These are phyloP conservation scores for Erpetoichthys calabaricus DNA, from an alignment of 2,797 vertebrate genomes.

Conservation along the genomic window DNA sequence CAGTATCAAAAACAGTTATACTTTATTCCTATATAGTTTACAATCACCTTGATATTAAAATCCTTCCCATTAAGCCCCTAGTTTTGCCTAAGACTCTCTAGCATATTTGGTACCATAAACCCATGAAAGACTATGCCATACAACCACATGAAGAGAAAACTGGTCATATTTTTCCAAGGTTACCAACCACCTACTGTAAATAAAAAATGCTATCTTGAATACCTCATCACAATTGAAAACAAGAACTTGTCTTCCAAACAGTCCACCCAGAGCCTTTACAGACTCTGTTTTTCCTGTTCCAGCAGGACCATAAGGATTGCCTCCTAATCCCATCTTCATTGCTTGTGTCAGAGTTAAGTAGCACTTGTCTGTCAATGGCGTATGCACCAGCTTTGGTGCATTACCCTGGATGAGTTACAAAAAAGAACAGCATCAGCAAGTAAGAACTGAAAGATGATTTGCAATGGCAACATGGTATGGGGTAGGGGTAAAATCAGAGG, in stretches of 20 bases:
- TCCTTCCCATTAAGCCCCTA: no score
- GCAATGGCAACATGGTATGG: not conserved
- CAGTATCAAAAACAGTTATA: no score
- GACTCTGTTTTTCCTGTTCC: slow-evolving; percentile 97
- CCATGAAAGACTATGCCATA: no score
- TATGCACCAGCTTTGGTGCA: slow-evolving; percentile 84
- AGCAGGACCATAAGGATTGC: slow-evolving; percentile 92
- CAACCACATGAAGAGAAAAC: no score
- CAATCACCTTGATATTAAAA: no score
- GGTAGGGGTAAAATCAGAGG: no score
- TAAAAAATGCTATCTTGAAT: slow-evolving; percentile 14
- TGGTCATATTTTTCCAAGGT: no score
- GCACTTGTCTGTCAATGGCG: slow-evolving; percentile 91
- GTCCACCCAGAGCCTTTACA: slow-evolving; percentile 84
- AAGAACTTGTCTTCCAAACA: slow-evolving; percentile 90
- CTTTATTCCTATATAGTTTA: no score
- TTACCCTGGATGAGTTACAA: slow-evolving; percentile 59
- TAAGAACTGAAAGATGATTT: not conserved
- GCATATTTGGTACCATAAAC: no score
- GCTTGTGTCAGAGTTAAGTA: slow-evolving; percentile 93
- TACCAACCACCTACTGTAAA: not conserved
- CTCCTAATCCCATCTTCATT: slow-evolving; percentile 92
- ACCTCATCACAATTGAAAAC: slow-evolving; percentile 99
- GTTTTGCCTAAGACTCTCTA: no score
- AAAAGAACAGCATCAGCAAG: not conserved